Conservation (phyloP, 2,113 vertebrate species). For the Chaetops frenatus region DNA sequence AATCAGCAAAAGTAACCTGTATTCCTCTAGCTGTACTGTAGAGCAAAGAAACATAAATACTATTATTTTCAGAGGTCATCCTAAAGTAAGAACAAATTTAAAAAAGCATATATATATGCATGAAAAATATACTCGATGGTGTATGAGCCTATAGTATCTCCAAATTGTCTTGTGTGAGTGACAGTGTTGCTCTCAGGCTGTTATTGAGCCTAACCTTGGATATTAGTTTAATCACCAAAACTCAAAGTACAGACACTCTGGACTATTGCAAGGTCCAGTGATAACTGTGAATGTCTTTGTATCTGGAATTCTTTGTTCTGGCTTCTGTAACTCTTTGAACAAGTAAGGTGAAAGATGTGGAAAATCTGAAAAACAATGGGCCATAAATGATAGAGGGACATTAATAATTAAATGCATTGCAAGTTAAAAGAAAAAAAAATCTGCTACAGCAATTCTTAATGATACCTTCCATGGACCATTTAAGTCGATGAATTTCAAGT, state of each 20-base stretch:
- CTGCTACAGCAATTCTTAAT: constrained; percentile 55
- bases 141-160: neutral
- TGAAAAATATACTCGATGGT: neutral
- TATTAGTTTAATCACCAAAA: neutral
- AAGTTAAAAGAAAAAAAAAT: neutral
- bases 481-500: constrained; percentile 65
- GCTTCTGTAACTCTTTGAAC: constrained; percentile 9
- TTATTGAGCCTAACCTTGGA: neutral
- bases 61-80: neutral
- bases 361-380: constrained; percentile 37
- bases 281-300: neutral
- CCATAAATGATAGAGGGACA: constrained; percentile 24
- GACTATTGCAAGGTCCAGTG: neutral
- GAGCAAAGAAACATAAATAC: neutral
- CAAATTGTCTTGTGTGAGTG: neutral
- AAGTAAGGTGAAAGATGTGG: constrained; percentile 28
- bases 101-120: neutral
- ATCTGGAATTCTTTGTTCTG: neutral
- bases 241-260: neutral
- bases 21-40: neutral
- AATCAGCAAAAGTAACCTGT: neutral
- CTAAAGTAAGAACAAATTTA: neutral
- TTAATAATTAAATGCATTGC: constrained; percentile 53
- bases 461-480: constrained; percentile 53
- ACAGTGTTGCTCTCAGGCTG: neutral